A percentile compares a stretch with the other conserved stretches of the same genome.
Evolutionary conservation across 1,140 invertebrate species (phyloP).

Genomic region (Camponotus vicinus): DNA sequence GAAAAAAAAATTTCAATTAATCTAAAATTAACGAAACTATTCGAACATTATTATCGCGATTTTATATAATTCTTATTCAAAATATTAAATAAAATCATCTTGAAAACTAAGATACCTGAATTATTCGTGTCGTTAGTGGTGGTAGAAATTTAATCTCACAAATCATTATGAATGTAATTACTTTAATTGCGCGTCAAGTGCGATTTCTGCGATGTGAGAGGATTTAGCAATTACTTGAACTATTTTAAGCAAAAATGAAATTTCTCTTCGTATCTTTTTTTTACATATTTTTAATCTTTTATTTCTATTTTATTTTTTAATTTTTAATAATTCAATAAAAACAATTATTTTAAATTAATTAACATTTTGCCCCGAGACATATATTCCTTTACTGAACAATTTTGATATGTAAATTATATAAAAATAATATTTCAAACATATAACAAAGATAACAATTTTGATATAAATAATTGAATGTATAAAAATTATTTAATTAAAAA

Average conservation of each 20-base stretch:
- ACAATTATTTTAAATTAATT: constrained; percentile 40
- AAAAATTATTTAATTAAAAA: no score
- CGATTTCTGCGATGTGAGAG: constrained; percentile 20
- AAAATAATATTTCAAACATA: not conserved
- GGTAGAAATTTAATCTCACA: constrained; percentile 44
- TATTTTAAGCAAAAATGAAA: constrained; percentile 48
- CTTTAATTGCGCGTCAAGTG: constrained; percentile 54
- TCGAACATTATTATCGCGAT: not conserved
- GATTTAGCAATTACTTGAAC: constrained; percentile 53
- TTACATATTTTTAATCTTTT: constrained; percentile 22
- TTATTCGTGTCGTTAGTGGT: not conserved
- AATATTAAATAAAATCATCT: constrained; percentile 28
- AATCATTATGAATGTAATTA: constrained; percentile 53
- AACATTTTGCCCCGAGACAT: not conserved
- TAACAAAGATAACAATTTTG: no score
- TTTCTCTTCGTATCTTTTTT: constrained; percentile 13
- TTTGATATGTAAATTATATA: not conserved
- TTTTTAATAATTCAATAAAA: not conserved
- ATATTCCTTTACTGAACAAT: not conserved
- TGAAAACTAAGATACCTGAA: constrained; percentile 15
- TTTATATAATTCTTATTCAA: not conserved
- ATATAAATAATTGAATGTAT: no score
- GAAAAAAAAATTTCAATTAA: not conserved
- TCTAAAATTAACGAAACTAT: not conserved
- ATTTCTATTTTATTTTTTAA: no score